Base-by-base conservation (phyloP, 2,888 invertebrate species). In the Aethes cnicana region DNA sequence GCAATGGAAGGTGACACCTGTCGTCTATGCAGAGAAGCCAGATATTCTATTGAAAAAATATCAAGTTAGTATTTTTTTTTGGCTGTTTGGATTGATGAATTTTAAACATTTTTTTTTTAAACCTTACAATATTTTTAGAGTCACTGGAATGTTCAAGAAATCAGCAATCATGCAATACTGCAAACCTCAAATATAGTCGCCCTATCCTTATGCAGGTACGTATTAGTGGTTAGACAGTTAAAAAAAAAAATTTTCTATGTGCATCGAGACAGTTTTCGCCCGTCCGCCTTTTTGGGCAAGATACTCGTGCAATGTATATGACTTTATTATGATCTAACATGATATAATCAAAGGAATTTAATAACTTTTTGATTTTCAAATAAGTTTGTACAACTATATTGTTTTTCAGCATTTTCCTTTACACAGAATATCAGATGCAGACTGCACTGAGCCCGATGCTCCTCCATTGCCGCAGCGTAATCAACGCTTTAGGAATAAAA, bases 1-100 rank as follows among this genome's bases (percentile, higher is more conserved):
- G 98, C 98, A 8, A 91, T 99, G 90, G 95, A 98, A 81, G 96
- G 96, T 0, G 99, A 99, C 79, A 93, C 94, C 1, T 99, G 99
- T 75, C 91, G 92, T 61, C 90, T 99, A 44, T 99, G 99, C 78
- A 85, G 85, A 47, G 92, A 93, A 47, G 97, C 98, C 0, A 93
- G 94, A 75, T 76, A 90, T 8, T 85, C 92, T 56, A 73, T 95
- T 41, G 79, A 91, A 47, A 88, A 91, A 75, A 91, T 95, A 62
- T 90, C 93, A 68, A 90, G 94, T 94, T 77, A 78, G 82, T 77
- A 47, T 17, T 28, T 32, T 4, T 33, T n/a, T 17, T 33, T 9
- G 3, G n/a, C n/a, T n/a, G n/a, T n/a, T n/a, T n/a, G n/a, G n/a
- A n/a, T 17, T 1, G 36, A 36, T 17, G 30, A 36, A 36, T 50